These are phyloP conservation scores for Equus quagga DNA, from an alignment of 2,113 vertebrate species.

Conservation along the genomic window DNA sequence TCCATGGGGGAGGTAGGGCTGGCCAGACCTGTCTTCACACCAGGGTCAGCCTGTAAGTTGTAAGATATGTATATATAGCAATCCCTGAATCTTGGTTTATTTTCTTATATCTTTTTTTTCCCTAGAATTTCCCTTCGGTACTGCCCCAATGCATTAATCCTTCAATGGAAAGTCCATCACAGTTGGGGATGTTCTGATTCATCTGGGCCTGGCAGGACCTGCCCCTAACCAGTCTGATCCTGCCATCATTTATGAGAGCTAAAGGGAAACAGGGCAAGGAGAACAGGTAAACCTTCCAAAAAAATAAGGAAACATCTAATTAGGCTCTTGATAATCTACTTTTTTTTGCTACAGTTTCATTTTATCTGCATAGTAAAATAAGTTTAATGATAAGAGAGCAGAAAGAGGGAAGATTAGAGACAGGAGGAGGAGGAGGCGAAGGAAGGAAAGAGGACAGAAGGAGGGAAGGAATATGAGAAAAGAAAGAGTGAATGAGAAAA, in stretches of 20 bases:
- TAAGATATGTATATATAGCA: neutral
- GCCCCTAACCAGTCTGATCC: neutral
- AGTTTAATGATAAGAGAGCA: neutral
- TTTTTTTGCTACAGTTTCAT: neutral
- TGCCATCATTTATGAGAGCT: neutral
- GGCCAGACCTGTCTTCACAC: neutral
- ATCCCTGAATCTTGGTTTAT: neutral
- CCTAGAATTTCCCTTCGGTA: neutral
- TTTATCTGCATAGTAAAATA: slow-evolving; percentile 22
- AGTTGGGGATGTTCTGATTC: neutral
- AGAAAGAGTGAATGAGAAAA: neutral
- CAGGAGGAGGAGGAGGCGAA: neutral
- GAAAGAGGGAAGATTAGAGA: neutral
- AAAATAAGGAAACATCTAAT: neutral
- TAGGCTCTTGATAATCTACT: neutral
- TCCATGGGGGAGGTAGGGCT: rapidly evolving
- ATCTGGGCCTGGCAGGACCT: neutral
- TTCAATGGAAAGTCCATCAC: neutral
- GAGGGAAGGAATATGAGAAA: neutral
- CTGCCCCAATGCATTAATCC: neutral
- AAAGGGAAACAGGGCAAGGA: neutral
- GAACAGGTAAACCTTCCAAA: neutral
- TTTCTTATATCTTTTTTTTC: neutral
- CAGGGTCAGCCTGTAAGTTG: neutral
- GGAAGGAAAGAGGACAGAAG: neutral